Base-by-base conservation (phyloP, 2,797 vertebrate genomes). In the Onychomys leucogaster region DNA sequence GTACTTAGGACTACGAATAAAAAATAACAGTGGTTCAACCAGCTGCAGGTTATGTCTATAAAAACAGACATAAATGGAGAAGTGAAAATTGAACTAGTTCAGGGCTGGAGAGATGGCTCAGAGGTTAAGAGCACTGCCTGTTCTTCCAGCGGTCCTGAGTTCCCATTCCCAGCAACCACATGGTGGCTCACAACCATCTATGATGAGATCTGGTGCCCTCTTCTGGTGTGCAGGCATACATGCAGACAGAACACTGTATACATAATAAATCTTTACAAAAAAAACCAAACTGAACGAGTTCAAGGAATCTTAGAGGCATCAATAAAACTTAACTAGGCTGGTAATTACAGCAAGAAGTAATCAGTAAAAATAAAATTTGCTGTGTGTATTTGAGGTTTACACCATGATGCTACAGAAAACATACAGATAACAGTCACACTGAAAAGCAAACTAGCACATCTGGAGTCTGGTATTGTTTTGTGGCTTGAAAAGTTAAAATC, bases 271-370 rank as follows among this genome's bases (percentile, higher is more conserved):
- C n/a, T n/a, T n/a, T n/a, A n/a, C n/a, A n/a, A n/a, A n/a, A n/a
- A n/a, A n/a, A n/a, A n/a, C n/a, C n/a, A n/a, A n/a, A 52, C 2
- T 52, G 52, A 52, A 14, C 52, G 52, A 52, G 73, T 32, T 96
- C 69, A 95, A 92, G 94, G 63, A 93, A 85, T 83, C 37, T 89
- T 59, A 86, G 32, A 95, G 57, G 75, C 25, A 92, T 41, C 29
- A 67, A 90, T 41, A 90, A 93, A 97, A 76, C 34, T 78, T 84
- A 96, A 94, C 6, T 6, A 93, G 27, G 71, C 27, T 81, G 75
- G 84, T 65, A 76, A 87, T 81, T 84, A 29, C 21, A 92, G 5
- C 8, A 87, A 90, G 34, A 23, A 89, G 17, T 65, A 86, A 87
- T 90, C 29, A 85, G 55, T 11, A 91, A 75, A 85, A 80, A 61